Evolutionary conservation across 2,888 invertebrate genomes (phyloP).

Genomic region (Leucoma salicis): DNA sequence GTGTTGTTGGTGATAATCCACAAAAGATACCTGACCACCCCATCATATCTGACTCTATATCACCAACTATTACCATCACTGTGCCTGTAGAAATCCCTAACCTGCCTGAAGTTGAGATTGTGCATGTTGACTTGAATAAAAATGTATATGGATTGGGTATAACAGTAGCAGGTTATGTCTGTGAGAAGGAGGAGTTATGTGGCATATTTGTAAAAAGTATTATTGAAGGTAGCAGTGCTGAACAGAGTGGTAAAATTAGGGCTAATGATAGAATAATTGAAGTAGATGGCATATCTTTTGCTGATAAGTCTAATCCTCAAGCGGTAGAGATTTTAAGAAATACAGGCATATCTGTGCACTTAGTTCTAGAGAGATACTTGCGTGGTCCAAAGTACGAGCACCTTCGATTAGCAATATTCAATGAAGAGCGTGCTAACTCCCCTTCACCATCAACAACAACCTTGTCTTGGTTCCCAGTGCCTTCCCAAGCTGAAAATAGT

Average conservation of each 20-base stretch:
- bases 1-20: conserved; percentile 70
- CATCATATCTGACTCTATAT: conserved; percentile 55
- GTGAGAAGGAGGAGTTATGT: conserved; percentile 99
- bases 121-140: conserved; percentile 94
- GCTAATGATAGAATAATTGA: conserved; percentile 98
- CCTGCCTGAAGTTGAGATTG: conserved; percentile 94
- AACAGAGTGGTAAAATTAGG: conserved; percentile 93
- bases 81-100: conserved; percentile 82
- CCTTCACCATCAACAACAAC: conserved; percentile 91
- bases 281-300: conserved; percentile 94
- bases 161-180: conserved; percentile 98
- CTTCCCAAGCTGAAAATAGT: conserved; percentile 84
- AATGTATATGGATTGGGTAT: conserved; percentile 96
- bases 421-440: conserved; percentile 79
- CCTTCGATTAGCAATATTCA: conserved; percentile 92
- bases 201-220: conserved; percentile 99
- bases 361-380: conserved; percentile 95
- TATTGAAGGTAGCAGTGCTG: conserved; percentile 97
- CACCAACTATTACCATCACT: conserved; percentile 75
- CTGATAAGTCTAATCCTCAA: conserved; percentile 97
- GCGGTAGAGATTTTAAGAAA: conserved; percentile 97
- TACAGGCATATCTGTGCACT: conserved; percentile 93
- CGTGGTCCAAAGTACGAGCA: conserved; percentile 97
- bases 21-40: conserved; percentile 67
- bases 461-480: conserved; percentile 91